These are phyloP conservation scores for Brachymystax lenok DNA, from an alignment of 2,797 vertebrate species.

Conservation along the genomic window DNA sequence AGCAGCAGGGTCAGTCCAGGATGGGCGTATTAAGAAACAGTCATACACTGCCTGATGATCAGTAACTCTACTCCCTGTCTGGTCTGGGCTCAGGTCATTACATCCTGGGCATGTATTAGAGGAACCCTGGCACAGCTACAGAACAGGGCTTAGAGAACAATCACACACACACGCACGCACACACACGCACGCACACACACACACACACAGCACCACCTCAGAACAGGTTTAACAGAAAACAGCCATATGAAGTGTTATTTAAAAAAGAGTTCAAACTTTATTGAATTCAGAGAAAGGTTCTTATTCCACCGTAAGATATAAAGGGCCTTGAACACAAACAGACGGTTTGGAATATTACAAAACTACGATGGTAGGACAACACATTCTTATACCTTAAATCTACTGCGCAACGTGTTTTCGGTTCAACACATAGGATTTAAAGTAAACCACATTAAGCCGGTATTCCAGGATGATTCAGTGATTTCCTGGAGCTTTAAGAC, in stretches of 20 bases:
- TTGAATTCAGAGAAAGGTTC: not conserved
- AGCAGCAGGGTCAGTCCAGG: not conserved
- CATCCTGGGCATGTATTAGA: not conserved
- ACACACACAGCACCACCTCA: not conserved
- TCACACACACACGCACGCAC: not conserved
- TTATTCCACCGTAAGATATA: slow-evolving; percentile 12
- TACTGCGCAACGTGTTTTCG: not conserved
- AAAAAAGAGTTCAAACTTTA: too few relatives aligned
- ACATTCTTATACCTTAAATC: slow-evolving; percentile 25
- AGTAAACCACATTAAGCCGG: not conserved
- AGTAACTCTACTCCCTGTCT: slow-evolving; percentile 10
- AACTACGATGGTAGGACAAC: not conserved
- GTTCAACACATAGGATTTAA: slow-evolving; percentile 9
- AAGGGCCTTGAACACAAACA: slow-evolving; percentile 16
- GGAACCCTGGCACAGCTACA: slow-evolving; percentile 8
- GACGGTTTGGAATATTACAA: slow-evolving; percentile 4
- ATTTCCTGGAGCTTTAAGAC: slow-evolving; percentile 4
- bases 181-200: not conserved
- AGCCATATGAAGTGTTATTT: too few relatives aligned
- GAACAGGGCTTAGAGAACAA: not conserved
- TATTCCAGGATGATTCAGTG: slow-evolving; percentile 7
- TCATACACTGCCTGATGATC: slow-evolving; percentile 29
- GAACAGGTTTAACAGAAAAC: too few relatives aligned
- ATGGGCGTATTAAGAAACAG: not conserved
- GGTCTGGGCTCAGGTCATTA: slow-evolving; percentile 12